phyloP scores from a whole-genome alignment of 2,888 invertebrate genomes.

The Mythimna vitellina region DNA sequence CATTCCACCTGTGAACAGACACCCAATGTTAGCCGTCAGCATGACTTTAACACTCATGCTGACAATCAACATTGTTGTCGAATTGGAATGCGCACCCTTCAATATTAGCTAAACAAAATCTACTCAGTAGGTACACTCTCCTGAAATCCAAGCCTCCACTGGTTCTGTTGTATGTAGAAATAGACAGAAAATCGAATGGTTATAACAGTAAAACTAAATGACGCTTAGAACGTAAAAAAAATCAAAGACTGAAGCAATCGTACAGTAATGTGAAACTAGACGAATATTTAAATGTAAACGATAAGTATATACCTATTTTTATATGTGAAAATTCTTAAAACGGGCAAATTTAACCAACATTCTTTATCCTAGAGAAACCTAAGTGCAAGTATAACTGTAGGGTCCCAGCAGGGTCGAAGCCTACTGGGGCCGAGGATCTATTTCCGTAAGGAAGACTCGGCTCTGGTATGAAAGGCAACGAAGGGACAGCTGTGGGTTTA shows the following conservation, averaged over 20 bases:
- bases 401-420: no score
- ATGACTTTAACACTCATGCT: conserved; percentile 68
- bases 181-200: conserved; percentile 38
- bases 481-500: no score
- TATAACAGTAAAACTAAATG: conserved; percentile 55
- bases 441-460: no score
- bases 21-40: conserved; percentile 73
- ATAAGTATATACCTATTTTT: no score
- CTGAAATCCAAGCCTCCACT: conserved; percentile 41
- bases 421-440: no score
- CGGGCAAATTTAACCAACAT: background rate
- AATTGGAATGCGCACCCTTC: conserved; percentile 80
- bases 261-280: conserved; percentile 7
- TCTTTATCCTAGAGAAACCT: background rate
- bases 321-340: background rate
- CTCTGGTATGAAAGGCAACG: no score
- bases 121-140: conserved; percentile 16
- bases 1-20: conserved; percentile 80
- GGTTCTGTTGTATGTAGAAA: conserved; percentile 37
- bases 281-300: background rate
- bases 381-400: no score
- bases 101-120: conserved; percentile 35
- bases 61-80: conserved; percentile 75
- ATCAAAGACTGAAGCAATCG: conserved; percentile 28
- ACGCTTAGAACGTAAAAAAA: conserved; percentile 42